Percentiles rank a stretch among this genome's conserved stretches.
These are phyloP conservation scores for Dorcus hopei DNA, from an alignment of 2,888 invertebrate genomes.

Conservation along the genomic window DNA sequence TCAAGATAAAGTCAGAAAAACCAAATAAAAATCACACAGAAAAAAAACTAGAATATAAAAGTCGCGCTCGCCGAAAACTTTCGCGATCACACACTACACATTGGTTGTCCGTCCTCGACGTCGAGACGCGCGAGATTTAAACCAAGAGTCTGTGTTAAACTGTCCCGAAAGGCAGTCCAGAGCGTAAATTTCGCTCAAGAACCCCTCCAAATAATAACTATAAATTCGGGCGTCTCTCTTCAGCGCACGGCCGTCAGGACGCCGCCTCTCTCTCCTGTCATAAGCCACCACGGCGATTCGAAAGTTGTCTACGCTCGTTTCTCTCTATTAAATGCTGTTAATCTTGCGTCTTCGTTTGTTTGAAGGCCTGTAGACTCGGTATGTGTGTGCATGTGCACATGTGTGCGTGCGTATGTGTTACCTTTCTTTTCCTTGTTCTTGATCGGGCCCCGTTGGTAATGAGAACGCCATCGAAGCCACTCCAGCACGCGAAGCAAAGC, in stretches of 20 bases:
- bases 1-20: too few relatives aligned
- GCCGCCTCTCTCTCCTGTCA: constrained; percentile 24
- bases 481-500: too few relatives aligned
- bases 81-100: constrained; percentile 21
- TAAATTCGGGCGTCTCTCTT: constrained; percentile 17
- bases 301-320: constrained; percentile 16
- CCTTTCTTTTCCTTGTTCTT: constrained; percentile 35
- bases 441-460: constrained; percentile 25
- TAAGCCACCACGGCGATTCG: constrained; percentile 22
- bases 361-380: constrained; percentile 26
- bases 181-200: constrained; percentile 24
- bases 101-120: constrained; percentile 5
- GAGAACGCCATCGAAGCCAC: constrained; percentile 3
- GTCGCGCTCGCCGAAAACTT: too few relatives aligned
- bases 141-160: constrained; percentile 26
- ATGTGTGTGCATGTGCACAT: neutral
- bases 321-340: constrained; percentile 16
- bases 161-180: constrained; percentile 20
- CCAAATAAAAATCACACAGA: too few relatives aligned
- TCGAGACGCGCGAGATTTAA: constrained; percentile 24
- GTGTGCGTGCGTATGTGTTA: constrained; percentile 14
- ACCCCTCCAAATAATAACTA: constrained; percentile 23
- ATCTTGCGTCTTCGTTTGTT: constrained; percentile 22
- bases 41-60: too few relatives aligned
- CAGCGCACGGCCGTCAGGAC: constrained; percentile 6